These are phyloP conservation scores for Sinella curviseta DNA, from an alignment of 1,140 invertebrate genomes.

Conservation along the genomic window DNA sequence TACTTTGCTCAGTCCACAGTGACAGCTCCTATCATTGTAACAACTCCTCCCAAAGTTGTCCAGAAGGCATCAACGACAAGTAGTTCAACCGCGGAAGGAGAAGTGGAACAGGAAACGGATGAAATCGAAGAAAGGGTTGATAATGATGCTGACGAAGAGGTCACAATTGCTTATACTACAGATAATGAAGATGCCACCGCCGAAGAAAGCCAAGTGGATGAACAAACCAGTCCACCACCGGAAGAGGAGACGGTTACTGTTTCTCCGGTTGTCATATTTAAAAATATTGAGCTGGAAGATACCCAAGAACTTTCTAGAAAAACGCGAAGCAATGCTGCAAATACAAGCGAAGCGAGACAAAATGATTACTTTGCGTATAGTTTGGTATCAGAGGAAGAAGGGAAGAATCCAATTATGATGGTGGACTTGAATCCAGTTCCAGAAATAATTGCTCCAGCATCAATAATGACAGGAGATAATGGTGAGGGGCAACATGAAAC, in stretches of 20 bases:
- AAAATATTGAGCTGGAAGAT: conserved; percentile 18
- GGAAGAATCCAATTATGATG: conserved; percentile 5
- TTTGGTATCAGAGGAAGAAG: neutral
- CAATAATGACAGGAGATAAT: neutral
- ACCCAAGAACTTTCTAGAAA: neutral
- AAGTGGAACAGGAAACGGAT: neutral
- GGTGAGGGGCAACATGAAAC: conserved; percentile 5
- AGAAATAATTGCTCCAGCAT: neutral
- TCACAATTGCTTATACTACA: neutral
- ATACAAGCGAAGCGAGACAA: neutral
- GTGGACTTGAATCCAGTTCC: conserved; percentile 20
- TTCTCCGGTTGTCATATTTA: neutral
- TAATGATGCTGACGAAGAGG: neutral
- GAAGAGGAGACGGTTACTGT: too few species aligned
- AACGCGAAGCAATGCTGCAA: neutral
- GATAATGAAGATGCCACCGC: neutral
- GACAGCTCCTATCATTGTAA: neutral
- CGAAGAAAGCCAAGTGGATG: neutral
- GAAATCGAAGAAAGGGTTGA: neutral
- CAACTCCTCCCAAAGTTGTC: neutral
- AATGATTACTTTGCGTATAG: neutral
- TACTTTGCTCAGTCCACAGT: neutral
- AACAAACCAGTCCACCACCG: too few species aligned
- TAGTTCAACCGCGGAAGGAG: neutral
- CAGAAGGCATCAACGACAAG: neutral